Evolutionary conservation across 30 jellyfish, hydroid and myxozoan species (phyloP), one percentile per base, ranked within the genome.

Genomic region (Aurelia aurita complex sp. Pacific): DNA sequence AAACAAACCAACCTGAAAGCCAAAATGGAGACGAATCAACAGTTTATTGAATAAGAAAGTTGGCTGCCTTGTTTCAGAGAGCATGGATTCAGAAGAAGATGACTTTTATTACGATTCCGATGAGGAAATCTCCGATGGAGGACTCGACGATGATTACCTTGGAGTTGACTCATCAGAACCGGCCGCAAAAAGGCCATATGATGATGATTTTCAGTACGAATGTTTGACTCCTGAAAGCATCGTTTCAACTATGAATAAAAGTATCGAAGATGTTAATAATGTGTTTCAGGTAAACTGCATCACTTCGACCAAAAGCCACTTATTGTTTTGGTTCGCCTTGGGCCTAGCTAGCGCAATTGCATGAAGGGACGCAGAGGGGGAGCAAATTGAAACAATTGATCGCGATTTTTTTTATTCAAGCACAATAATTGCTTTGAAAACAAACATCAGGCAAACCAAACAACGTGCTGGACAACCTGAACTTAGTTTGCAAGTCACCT

Each of bases 191-290:
- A 81, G 96, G 69, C 85, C 97, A 29, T 88, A 82, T 72, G 97
- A 87, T 69, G 97, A 94, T 80, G 99, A 94, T 71, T 94, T 94
- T 74, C 89, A 96, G 75, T 94, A 83, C 69, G 99, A 82, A 43
- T 83, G 97, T 75, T 83, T 94, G 15, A 94, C 99, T n/a, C 99
- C 99, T 0, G 99, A 94, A 76, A 79, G 96, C 55, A 94, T 94
- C 52, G 99, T 94, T 52, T 82, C 65, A 51, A 78, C 97, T 10
- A 94, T 94, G 99, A 88, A 81, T 38, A 74, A 86, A 81, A 84
- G 96, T 82, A 94, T 94, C 33, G 99, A 94, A 71, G 99, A 94
- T 66, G 99, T 94, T 5, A 94, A 94, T 83, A 80, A 80, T 62
- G 99, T 94, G 12, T 94, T 94, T 76, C 94, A 94, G 97, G 99